A percentile compares a stretch with the other conserved stretches of the same genome.
phyloP scores from a whole-genome alignment of 2,113 vertebrate genomes.

The Neodontobutis hainanensis region DNA sequence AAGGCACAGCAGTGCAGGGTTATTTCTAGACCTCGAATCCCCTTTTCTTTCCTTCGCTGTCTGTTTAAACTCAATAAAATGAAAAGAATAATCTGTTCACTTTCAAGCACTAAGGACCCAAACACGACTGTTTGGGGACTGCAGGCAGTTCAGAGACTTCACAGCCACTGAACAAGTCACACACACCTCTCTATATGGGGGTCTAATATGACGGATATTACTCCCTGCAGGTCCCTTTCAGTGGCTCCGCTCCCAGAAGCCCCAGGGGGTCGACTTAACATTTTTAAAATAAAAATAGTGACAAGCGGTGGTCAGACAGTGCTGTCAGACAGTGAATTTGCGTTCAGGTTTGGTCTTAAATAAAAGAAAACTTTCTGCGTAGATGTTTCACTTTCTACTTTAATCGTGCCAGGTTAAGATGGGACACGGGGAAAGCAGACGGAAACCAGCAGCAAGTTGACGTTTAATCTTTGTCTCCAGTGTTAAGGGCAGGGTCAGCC shows the following conservation, averaged over 20 bases:
- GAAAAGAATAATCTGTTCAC: conserved; percentile 53
- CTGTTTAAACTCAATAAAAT: conserved; percentile 65
- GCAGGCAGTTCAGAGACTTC: conserved; percentile 40
- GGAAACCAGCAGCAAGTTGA: conserved; percentile 17
- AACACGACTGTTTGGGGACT: conserved; percentile 43
- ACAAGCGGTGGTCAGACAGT: conserved; percentile 14
- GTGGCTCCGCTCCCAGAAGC: conserved; percentile 34
- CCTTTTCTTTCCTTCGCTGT: conserved; percentile 49
- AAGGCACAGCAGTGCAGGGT: conserved; percentile 35
- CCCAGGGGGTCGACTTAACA: conserved; percentile 28
- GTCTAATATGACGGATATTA: conserved; percentile 50
- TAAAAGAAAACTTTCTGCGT: conserved; percentile 7
- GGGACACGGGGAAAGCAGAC: conserved; percentile 2
- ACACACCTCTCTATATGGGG: conserved; percentile 39
- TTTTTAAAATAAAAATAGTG: conserved; percentile 36
- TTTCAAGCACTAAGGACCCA: conserved; percentile 33
- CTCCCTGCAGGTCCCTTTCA: conserved; percentile 34
- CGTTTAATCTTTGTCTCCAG: background rate
- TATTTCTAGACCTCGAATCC: conserved; percentile 57
- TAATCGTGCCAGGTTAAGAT: background rate
- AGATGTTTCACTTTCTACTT: background rate
- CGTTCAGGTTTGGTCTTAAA: background rate
- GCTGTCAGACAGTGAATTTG: conserved; percentile 1
- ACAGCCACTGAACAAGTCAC: conserved; percentile 15
- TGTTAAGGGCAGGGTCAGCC: conserved; percentile 18